These are phyloP conservation scores for Aradus depressus DNA, from an alignment of 2,888 invertebrate genomes.

Conservation along the genomic window DNA sequence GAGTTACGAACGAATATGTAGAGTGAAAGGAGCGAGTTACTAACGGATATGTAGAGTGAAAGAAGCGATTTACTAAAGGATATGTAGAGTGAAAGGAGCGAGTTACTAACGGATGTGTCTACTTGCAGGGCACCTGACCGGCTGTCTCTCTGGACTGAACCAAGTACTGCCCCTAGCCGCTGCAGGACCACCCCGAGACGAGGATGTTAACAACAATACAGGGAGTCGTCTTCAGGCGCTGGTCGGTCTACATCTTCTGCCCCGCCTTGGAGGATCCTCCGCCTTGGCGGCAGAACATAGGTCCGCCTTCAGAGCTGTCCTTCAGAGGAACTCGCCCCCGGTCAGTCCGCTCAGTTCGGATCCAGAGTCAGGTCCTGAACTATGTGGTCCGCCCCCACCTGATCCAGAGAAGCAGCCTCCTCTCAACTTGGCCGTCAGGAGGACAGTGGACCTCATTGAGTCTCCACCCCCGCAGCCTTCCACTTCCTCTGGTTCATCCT, in stretches of 20 bases:
- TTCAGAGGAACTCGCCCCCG: neutral
- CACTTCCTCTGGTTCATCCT: too few species aligned
- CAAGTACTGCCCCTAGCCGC: conserved; percentile 14
- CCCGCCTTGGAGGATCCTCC: neutral
- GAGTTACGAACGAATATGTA: too few species aligned
- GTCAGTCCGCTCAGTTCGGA: conserved; percentile 1
- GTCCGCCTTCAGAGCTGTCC: conserved; percentile 14
- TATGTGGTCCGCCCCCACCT: neutral
- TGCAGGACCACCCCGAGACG: conserved; percentile 1
- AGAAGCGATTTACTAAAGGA: too few species aligned
- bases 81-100: too few species aligned
- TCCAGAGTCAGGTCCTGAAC: neutral
- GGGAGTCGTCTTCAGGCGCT: conserved; percentile 16
- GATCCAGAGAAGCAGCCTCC: neutral
- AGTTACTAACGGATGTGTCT: too few species aligned
- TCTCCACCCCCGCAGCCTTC: conserved; percentile 1
- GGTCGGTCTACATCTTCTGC: conserved; percentile 17
- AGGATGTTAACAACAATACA: conserved; percentile 23
- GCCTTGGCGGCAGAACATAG: neutral
- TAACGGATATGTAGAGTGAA: too few species aligned
- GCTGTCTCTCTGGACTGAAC: conserved; percentile 24
- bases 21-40: too few species aligned
- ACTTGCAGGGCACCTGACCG: conserved; percentile 24
- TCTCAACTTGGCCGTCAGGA: too few species aligned
- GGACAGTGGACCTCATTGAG: conserved; percentile 1